These are phyloP conservation scores for Chitala chitala DNA, from an alignment of 2,113 vertebrate species.

Conservation along the genomic window DNA sequence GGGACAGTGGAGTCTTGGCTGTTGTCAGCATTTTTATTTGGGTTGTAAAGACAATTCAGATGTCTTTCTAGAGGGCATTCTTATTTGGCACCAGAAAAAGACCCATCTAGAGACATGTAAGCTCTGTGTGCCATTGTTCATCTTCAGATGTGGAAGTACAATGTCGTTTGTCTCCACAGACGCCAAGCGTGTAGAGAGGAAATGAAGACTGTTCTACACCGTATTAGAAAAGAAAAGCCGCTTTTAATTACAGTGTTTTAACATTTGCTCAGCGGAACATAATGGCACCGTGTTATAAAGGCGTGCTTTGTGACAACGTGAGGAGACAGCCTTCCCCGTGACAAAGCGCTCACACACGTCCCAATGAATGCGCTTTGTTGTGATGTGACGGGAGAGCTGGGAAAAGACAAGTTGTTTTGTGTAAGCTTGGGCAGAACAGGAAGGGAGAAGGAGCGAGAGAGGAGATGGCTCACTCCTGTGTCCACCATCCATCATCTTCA, in stretches of 20 bases:
- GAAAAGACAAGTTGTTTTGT: conserved; percentile 17
- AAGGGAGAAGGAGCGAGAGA: not conserved
- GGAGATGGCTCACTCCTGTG: not conserved
- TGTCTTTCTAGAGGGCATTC: not conserved
- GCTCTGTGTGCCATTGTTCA: not conserved
- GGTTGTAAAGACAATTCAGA: not conserved
- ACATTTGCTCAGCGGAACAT: not conserved
- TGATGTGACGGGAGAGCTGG: not conserved
- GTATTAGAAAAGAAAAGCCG: not conserved
- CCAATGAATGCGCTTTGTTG: not conserved
- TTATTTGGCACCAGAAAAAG: too few relatives aligned
- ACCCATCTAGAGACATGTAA: not conserved
- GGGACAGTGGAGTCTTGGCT: too few relatives aligned
- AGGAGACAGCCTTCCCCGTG: not conserved
- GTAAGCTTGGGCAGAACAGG: not conserved
- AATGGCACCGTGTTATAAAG: not conserved
- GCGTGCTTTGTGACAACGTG: not conserved
- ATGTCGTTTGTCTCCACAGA: not conserved
- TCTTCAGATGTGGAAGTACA: not conserved
- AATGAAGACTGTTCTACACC: not conserved
- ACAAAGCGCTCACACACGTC: conserved; percentile 13
- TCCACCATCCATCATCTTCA: not conserved
- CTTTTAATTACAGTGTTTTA: conserved; percentile 13
- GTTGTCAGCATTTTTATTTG: too few relatives aligned
- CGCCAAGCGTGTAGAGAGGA: not conserved